These are phyloP conservation scores for Ondatra zibethicus DNA, from an alignment of 2,113 vertebrate genomes.

Conservation along the genomic window DNA sequence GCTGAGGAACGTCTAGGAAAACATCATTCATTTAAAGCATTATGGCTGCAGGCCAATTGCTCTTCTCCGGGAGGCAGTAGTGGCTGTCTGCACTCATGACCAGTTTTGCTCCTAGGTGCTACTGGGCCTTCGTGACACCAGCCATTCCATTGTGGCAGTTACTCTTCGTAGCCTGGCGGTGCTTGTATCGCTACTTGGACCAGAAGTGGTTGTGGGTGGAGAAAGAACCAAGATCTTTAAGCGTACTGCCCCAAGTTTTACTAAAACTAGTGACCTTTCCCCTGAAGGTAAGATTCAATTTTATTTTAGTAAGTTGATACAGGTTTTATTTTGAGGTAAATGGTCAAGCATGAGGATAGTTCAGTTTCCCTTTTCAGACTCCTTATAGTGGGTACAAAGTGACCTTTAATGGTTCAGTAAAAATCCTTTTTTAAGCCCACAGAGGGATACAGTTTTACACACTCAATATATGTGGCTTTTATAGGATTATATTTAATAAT, in stretches of 20 bases:
- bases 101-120: slow-evolving; percentile 88
- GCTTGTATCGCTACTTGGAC: slow-evolving; percentile 95
- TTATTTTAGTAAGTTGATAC: background rate
- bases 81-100: background rate
- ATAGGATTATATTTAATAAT: background rate
- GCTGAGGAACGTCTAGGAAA: background rate
- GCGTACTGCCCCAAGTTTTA: slow-evolving; percentile 95
- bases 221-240: slow-evolving; percentile 97
- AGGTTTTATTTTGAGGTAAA: background rate
- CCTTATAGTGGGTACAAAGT: background rate
- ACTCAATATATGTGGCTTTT: background rate
- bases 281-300: slow-evolving; percentile 91
- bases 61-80: background rate
- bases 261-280: slow-evolving; percentile 92
- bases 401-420: background rate
- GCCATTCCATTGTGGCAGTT: slow-evolving; percentile 92
- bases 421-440: background rate
- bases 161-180: slow-evolving; percentile 95
- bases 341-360: background rate
- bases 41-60: background rate
- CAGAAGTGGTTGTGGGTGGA: slow-evolving; percentile 97
- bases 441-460: background rate
- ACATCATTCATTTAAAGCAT: background rate
- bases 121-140: slow-evolving; percentile 96
- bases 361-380: background rate